phyloP scores from a whole-genome alignment of 2,797 vertebrate genomes.

The Numenius phaeopus region DNA sequence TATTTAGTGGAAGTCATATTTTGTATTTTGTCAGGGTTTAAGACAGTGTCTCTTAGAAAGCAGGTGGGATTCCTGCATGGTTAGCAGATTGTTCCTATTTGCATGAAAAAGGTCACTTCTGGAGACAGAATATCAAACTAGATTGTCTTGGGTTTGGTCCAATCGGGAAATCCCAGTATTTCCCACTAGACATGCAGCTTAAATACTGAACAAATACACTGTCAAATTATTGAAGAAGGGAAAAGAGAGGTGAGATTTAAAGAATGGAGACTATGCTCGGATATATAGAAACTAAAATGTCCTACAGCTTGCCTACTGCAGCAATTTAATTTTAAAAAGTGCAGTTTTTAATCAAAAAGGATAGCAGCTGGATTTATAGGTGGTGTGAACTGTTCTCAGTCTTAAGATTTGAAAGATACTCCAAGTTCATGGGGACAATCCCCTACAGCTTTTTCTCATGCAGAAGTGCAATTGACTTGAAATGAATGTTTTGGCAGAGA shows the following conservation, averaged over 20 bases:
- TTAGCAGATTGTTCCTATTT: not conserved
- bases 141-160: not conserved
- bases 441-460: not conserved
- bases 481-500: conserved; percentile 1
- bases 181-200: not conserved
- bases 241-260: not conserved
- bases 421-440: conserved; percentile 12
- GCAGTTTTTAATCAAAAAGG: not conserved
- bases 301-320: not conserved
- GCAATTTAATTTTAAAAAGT: not conserved
- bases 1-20: not conserved
- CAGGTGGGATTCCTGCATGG: not conserved
- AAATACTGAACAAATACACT: not conserved
- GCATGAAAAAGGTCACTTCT: not conserved
- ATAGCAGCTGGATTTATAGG: not conserved
- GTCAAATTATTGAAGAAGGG: not conserved
- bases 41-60: not conserved
- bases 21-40: not conserved
- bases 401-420: not conserved
- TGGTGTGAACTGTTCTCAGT: not conserved
- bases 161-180: not conserved
- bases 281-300: not conserved
- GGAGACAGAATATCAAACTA: not conserved
- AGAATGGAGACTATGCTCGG: not conserved
- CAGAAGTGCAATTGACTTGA: not conserved